Conservation (phyloP, 1,140 invertebrate genomes). For the Spodoptera litura region DNA sequence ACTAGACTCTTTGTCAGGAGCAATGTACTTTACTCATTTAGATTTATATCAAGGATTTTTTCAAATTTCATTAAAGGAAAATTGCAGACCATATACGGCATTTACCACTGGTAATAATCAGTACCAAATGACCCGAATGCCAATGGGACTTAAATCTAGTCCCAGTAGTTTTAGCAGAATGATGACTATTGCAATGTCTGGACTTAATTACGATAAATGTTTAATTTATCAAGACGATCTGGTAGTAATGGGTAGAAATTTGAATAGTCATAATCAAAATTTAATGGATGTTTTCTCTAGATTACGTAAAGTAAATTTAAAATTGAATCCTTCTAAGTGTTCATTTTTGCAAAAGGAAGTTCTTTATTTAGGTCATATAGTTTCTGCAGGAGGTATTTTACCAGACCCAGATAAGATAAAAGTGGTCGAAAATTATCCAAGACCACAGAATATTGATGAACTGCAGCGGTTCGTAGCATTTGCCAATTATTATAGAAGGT, state of each 20-base stretch:
- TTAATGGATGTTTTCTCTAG: constrained; percentile 18
- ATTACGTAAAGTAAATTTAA: constrained; percentile 20
- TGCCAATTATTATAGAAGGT: background rate
- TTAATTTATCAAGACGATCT: constrained; percentile 38
- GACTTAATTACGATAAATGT: constrained; percentile 37
- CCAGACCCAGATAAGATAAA: background rate
- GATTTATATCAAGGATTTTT: constrained; percentile 36
- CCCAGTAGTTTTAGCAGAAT: constrained; percentile 11
- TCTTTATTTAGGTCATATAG: background rate
- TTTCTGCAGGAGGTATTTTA: background rate
- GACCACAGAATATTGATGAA: background rate
- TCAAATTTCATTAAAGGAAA: background rate
- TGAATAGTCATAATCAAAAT: constrained; percentile 16
- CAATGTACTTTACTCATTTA: constrained; percentile 37
- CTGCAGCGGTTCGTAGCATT: background rate
- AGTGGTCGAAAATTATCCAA: background rate
- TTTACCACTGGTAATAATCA: constrained; percentile 33
- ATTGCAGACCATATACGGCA: constrained; percentile 5
- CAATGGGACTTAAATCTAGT: constrained; percentile 20
- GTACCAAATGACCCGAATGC: constrained; percentile 32
- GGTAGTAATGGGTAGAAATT: constrained; percentile 7
- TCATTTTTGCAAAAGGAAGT: constrained; percentile 20
- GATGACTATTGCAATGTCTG: constrained; percentile 28
- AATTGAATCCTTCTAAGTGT: constrained; percentile 35
- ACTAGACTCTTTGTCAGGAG: constrained; percentile 18